A percentile compares a stretch with the other conserved stretches of the same genome.
Conservation (phyloP, 2,888 invertebrate genomes). For the Chrysolina oricalcia region DNA sequence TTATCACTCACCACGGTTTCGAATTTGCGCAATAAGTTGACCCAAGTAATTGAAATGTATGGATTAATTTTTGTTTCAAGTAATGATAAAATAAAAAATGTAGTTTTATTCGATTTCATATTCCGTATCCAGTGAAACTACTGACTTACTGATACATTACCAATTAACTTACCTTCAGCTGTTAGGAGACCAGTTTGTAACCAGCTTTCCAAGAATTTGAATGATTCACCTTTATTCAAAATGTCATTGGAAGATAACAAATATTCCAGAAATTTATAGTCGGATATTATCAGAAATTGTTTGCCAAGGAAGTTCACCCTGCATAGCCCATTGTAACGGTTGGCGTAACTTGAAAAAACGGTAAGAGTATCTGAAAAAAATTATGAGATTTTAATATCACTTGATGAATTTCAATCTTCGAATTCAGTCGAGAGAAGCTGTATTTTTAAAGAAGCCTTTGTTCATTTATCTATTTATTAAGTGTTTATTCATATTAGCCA, state of each 20-base stretch:
- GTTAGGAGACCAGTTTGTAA: constrained; percentile 60
- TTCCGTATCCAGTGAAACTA: too few species aligned
- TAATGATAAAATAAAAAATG: too few species aligned
- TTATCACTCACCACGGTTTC: too few species aligned
- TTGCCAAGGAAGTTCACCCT: constrained; percentile 37
- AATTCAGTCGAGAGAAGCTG: too few species aligned
- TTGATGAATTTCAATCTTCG: not conserved
- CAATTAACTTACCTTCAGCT: constrained; percentile 44
- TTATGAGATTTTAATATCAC: not conserved
- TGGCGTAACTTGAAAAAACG: constrained; percentile 34
- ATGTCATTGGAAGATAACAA: constrained; percentile 54
- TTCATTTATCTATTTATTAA: too few species aligned
- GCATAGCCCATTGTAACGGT: constrained; percentile 44
- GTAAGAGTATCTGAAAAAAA: constrained; percentile 45
- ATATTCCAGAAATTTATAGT: constrained; percentile 77
- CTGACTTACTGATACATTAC: too few species aligned
- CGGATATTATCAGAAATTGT: constrained; percentile 61
- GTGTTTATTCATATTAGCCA: too few species aligned
- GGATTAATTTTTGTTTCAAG: too few species aligned
- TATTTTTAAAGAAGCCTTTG: too few species aligned
- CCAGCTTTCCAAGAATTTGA: constrained; percentile 56
- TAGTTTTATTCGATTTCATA: too few species aligned
- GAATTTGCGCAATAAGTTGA: too few species aligned
- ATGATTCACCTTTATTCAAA: constrained; percentile 57
- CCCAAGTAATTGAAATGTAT: too few species aligned